phyloP scores from a whole-genome alignment of 2,797 vertebrate species.

The Neostethus bicornis region DNA sequence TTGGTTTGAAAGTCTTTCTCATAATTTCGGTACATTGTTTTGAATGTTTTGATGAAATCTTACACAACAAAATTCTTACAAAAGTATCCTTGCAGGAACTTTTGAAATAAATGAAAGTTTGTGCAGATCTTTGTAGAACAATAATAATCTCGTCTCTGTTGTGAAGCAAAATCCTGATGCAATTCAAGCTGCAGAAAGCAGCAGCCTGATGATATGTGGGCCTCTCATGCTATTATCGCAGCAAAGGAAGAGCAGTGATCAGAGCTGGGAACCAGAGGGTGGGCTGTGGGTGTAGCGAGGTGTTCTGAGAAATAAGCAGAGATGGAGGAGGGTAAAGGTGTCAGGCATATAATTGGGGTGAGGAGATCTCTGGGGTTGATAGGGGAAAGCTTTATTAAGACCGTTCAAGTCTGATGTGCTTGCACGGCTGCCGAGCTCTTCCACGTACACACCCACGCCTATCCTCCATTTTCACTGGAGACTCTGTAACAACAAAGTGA shows the following conservation, averaged over 20 bases:
- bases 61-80: not conserved
- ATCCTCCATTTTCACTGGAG: conserved; percentile 61
- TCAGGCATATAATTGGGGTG: conserved; percentile 81
- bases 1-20: not conserved
- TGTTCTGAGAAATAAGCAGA: conserved; percentile 48
- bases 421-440: conserved; percentile 44
- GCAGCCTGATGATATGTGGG: conserved; percentile 26
- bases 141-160: conserved; percentile 15
- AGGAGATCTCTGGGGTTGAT: conserved; percentile 76
- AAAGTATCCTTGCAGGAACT: conserved; percentile 2
- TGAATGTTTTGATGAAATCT: no score
- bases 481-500: conserved; percentile 68
- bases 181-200: no score
- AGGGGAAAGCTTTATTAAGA: conserved; percentile 78
- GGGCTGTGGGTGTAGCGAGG: conserved; percentile 2
- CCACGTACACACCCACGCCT: conserved; percentile 56
- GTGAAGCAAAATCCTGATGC: conserved; percentile 35
- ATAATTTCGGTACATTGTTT: no score
- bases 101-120: conserved; percentile 6
- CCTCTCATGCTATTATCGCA: conserved; percentile 43
- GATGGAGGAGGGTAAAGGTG: conserved; percentile 65
- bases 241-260: conserved; percentile 48
- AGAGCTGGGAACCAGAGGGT: conserved; percentile 42
- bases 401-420: conserved; percentile 65
- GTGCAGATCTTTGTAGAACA: not conserved